Conservation (phyloP, 2,113 vertebrate species). For the Channa argus region DNA sequence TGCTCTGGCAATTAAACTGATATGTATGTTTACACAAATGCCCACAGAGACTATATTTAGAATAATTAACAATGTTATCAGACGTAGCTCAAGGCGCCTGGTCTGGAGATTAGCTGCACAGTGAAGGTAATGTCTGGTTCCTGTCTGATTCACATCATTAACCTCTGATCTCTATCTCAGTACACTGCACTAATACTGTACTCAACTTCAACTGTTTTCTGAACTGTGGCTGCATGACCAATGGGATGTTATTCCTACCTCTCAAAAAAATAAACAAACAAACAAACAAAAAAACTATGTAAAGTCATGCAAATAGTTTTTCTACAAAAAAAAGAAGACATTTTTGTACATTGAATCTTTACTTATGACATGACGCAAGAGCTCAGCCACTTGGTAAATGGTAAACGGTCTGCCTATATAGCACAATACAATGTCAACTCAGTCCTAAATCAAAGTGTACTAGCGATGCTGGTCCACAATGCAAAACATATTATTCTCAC, state of each 20-base stretch:
- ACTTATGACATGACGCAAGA: too few species aligned
- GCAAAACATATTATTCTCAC: too few species aligned
- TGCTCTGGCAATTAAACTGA: constrained; percentile 66
- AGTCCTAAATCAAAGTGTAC: too few species aligned
- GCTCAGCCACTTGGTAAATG: too few species aligned
- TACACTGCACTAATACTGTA: constrained; percentile 50
- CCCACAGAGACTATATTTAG: constrained; percentile 54
- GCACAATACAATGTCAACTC: too few species aligned
- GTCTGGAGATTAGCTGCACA: constrained; percentile 71
- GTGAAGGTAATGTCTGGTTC: constrained; percentile 77
- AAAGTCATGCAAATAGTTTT: constrained; percentile 24
- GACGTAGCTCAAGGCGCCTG: constrained; percentile 75
- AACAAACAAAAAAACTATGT: neutral
- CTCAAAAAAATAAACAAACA: neutral
- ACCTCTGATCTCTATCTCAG: constrained; percentile 75
- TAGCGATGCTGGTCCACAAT: too few species aligned
- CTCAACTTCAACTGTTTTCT: constrained; percentile 32
- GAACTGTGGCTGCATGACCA: constrained; percentile 15
- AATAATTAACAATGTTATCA: constrained; percentile 77
- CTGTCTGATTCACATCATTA: constrained; percentile 83
- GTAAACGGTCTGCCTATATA: too few species aligned
- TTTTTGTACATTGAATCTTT: too few species aligned
- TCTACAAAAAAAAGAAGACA: neutral
- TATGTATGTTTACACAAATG: constrained; percentile 68
- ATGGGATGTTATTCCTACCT: constrained; percentile 31